A percentile compares a stretch with the other conserved stretches of the same genome.
These are phyloP conservation scores for Thera obeliscata DNA, from an alignment of 2,888 invertebrate species.

Conservation along the genomic window DNA sequence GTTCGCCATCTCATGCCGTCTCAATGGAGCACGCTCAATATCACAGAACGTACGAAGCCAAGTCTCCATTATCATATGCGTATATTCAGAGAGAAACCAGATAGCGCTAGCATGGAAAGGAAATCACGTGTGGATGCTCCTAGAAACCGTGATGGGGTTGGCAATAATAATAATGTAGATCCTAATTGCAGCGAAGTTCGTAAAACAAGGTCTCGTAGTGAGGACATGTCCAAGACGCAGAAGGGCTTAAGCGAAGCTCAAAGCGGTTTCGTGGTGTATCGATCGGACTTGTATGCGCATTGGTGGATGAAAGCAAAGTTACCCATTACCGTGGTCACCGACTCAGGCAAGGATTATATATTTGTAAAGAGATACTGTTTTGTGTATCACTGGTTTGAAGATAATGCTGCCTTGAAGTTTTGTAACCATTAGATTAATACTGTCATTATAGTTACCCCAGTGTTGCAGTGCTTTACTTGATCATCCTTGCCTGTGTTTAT, in stretches of 20 bases:
- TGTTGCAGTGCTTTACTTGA: conserved; percentile 84
- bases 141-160: conserved; percentile 68
- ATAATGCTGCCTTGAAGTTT: conserved; percentile 82
- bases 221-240: conserved; percentile 77
- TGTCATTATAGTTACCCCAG: conserved; percentile 80
- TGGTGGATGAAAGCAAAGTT: conserved; percentile 96
- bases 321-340: conserved; percentile 86
- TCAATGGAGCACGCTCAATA: conserved; percentile 81
- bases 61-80: conserved; percentile 82
- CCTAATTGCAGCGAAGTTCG: conserved; percentile 54
- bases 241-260: conserved; percentile 70
- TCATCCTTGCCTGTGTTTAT: conserved; percentile 86
- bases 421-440: conserved; percentile 81
- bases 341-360: conserved; percentile 85
- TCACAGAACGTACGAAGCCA: conserved; percentile 76
- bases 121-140: conserved; percentile 63
- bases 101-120: conserved; percentile 52
- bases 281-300: conserved; percentile 94
- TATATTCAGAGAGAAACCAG: conserved; percentile 72
- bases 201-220: conserved; percentile 76
- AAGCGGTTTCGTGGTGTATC: conserved; percentile 86
- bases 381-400: conserved; percentile 82
- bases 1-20: conserved; percentile 71
- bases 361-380: conserved; percentile 83
- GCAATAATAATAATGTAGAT: conserved; percentile 57